Base-by-base conservation (phyloP, 2,888 invertebrate species). In the Metacarcinus magister region DNA sequence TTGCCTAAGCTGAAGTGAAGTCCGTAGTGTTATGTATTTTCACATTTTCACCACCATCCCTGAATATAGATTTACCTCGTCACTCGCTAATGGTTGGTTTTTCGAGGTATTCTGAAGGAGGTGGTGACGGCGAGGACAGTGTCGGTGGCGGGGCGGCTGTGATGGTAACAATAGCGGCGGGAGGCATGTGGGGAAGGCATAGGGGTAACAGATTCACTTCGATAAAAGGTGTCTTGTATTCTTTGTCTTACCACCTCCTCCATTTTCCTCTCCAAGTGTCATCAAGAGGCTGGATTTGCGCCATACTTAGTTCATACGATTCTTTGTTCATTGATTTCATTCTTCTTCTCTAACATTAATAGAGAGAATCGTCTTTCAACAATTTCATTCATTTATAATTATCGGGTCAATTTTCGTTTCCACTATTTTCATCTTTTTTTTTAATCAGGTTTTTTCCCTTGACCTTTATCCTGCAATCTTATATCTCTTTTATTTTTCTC, bases 1-100 rank as follows among this genome's bases (percentile, higher is more conserved):
- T n/a, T n/a, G n/a, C 67, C 10, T 5, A 23, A 7, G 67, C 67
- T n/a, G 67, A 67, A 67, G 19, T 19, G n/a, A n/a, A 67, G 19
- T 82, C 5, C 32, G 28, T 82, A 5, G 8, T 82, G 13, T 82
- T 82, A 32, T 32, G 28, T 82, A 7, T 32, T 82, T 32, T 32
- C 10, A 82, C 0, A 1, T 82, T 82, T 82, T 8, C 82, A 5
- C 32, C 32, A 32, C 32, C 32, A 82, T 32, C 28, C 82, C 32
- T 82, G 82, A 82, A 82, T 82, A 82, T 82, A 67, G n/a, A 67
- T 67, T 67, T 67, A 82, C 82, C 32, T 82, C 32, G 82, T 82
- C 13, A 32, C 82, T 82, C 32, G 28, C 82, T 32, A 82, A 82
- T 82, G 82, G 82, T 82, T 82, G 82, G 82, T 82, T 82, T 32